phyloP scores from a whole-genome alignment of 2,113 vertebrate genomes.

The Brevimyrus niger region DNA sequence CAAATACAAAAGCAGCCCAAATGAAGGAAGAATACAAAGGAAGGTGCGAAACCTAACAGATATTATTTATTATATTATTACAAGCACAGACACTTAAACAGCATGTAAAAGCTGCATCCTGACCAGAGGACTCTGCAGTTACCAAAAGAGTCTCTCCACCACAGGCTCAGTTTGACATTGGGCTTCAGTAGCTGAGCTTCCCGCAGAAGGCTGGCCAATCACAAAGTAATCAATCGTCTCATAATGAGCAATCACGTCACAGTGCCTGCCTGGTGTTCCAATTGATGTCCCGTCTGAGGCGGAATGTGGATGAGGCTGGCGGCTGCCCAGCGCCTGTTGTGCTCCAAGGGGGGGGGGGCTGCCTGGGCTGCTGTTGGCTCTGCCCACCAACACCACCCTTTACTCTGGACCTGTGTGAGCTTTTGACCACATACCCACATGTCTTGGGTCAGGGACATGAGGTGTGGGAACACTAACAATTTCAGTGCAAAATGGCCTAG shows the following conservation, averaged over 20 bases:
- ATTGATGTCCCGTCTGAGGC: constrained; percentile 48
- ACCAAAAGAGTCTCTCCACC: neutral
- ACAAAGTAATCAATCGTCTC: constrained; percentile 52
- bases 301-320: constrained; percentile 41
- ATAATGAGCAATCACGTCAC: constrained; percentile 57
- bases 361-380: neutral
- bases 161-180: constrained; percentile 20
- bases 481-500: neutral
- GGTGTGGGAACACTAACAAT: neutral
- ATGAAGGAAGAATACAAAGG: neutral
- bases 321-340: neutral
- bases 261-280: constrained; percentile 33
- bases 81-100: neutral
- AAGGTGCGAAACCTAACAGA: neutral
- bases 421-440: neutral
- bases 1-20: neutral
- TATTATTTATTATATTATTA: neutral
- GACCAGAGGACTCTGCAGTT: neutral
- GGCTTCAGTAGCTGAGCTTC: neutral
- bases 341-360: neutral
- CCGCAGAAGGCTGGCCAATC: constrained; percentile 37
- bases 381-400: neutral
- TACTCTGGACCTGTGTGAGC: neutral
- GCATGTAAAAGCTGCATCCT: neutral
- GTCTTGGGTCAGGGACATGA: neutral